Evolutionary conservation across 53 echinoderm and acorn worm species (phyloP).

Genomic region (Holothuria scabra): DNA sequence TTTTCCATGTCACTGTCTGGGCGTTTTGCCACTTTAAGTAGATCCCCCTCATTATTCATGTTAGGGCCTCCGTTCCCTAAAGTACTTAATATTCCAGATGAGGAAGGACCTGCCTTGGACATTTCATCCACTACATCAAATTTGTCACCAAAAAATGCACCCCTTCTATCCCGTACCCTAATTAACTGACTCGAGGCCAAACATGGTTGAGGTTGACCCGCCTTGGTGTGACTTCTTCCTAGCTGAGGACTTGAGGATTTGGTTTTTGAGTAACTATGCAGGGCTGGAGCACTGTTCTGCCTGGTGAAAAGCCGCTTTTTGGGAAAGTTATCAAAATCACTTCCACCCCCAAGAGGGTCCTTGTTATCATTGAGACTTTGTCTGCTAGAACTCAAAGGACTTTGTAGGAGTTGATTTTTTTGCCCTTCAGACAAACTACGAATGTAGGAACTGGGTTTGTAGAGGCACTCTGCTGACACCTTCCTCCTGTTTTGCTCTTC

Average conservation of each 20-base stretch:
- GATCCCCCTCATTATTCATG: too few species aligned
- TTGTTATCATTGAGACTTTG: constrained; percentile 10
- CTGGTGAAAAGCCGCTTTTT: constrained; percentile 1
- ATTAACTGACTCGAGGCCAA: too few species aligned
- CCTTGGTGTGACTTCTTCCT: too few species aligned
- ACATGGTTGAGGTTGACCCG: too few species aligned
- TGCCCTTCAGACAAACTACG: constrained; percentile 21
- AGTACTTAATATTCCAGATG: too few species aligned
- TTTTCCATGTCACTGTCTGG: too few species aligned
- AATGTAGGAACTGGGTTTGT: constrained; percentile 20
- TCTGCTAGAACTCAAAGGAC: constrained; percentile 5
- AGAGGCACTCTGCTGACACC: constrained; percentile 28
- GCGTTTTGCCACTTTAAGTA: too few species aligned
- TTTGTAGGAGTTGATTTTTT: neutral
- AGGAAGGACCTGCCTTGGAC: neutral
- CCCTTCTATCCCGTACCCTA: too few species aligned
- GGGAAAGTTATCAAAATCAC: constrained; percentile 30
- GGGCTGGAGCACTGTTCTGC: constrained; percentile 23
- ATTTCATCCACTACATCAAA: neutral
- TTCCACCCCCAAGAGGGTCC: neutral
- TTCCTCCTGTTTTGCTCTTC: constrained; percentile 38
- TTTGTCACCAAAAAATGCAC: too few species aligned
- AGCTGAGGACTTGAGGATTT: too few species aligned
- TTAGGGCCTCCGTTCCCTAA: too few species aligned
- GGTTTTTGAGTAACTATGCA: neutral